Conservation (phyloP, 2,113 vertebrate species). For the Crotalus tigris region DNA sequence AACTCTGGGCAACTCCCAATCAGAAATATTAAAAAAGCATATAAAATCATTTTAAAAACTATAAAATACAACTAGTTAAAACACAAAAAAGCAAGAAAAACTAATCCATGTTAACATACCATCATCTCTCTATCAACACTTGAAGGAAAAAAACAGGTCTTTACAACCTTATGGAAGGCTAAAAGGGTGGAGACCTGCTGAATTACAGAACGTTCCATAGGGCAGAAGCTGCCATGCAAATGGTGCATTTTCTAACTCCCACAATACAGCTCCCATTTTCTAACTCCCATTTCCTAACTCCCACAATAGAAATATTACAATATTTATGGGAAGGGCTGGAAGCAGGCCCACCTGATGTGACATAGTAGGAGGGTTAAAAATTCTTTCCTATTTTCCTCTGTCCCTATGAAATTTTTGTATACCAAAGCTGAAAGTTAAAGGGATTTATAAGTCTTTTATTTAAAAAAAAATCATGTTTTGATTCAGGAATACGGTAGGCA, state of each 20-base stretch:
- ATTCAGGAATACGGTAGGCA: not conserved
- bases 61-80: not conserved
- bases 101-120: not conserved
- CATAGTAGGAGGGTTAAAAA: not conserved
- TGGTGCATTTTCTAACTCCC: not conserved
- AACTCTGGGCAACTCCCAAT: not conserved
- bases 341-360: not conserved
- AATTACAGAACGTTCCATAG: not conserved
- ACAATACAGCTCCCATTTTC: not conserved
- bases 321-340: not conserved
- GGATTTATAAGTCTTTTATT: not conserved
- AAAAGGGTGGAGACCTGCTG: not conserved
- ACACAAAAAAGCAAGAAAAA: not conserved
- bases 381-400: not conserved
- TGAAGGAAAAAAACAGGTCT: not conserved
- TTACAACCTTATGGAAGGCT: not conserved
- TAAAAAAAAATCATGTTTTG: not conserved
- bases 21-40: not conserved
- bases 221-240: not conserved
- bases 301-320: not conserved
- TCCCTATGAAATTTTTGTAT: not conserved
- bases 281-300: not conserved
- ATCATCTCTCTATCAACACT: not conserved
- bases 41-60: not conserved
- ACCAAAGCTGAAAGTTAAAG: not conserved